Evolutionary conservation across 2,113 vertebrate species (phyloP), one percentile per base, ranked within the genome.

Genomic region (Nymphicus hollandicus): DNA sequence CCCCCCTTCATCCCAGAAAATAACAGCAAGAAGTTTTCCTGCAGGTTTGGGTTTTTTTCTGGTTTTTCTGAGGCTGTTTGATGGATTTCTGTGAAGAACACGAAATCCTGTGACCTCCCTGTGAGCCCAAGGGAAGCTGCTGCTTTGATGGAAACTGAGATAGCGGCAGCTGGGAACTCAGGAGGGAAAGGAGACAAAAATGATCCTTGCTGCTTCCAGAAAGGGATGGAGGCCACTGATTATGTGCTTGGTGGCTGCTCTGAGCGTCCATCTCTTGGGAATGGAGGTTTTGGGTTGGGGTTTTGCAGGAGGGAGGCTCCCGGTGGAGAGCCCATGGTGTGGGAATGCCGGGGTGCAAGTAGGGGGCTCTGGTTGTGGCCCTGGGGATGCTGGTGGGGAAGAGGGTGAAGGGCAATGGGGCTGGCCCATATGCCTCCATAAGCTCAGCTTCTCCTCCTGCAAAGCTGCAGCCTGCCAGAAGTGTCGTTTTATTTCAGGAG

Each of bases 341-440:
- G 11, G 29, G 63, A 7, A 10, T 3, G 15, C 14, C 0, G 0
- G 27, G 37, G 8, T n/a, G 73, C 1, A 2, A 49, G 12, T 1
- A 1, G 22, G 41, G 15, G 2, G 7, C 27, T 43, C 4, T 1
- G 7, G 18, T 22, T 9, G 64, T 2, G 1, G 25, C 11, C 60
- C 39, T 2, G 1, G 46, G 35, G 63, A 19, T 69, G 69, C 27
- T 60, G 52, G 4, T 0, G 8, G 6, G 77, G 60, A 63, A 13
- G 17, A 69, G 12, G 55, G 35, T 3, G 3, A 46, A 43, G 22
- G n/a, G 56, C 33, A 52, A 20, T 49, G 1, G 1, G 39, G 8
- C n/a, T 1, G 3, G 31, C 11, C 43, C 0, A 1, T 10, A 8
- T 0, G 3, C 63, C 52, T 55, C 35, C 0, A 1, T 3, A 2